phyloP scores from a whole-genome alignment of 2,797 vertebrate genomes.

The Ciconia nigra region DNA sequence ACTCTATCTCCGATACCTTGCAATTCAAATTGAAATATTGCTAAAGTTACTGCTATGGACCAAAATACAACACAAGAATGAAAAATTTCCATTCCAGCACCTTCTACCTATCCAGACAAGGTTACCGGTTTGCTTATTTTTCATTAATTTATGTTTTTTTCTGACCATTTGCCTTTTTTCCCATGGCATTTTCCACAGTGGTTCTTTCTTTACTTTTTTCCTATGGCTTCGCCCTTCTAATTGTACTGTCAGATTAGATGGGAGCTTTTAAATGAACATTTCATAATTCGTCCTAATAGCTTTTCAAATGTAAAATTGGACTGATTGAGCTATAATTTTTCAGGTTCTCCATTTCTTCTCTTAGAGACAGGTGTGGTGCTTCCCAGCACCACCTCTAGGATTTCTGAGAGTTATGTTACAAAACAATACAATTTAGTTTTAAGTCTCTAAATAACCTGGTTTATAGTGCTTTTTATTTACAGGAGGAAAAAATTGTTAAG shows the following conservation, averaged over 20 bases:
- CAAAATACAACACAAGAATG: background rate
- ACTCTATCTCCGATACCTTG: background rate
- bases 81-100: background rate
- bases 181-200: background rate
- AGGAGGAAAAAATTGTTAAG: background rate
- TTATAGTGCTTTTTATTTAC: background rate
- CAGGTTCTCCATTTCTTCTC: background rate
- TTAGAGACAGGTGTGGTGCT: background rate
- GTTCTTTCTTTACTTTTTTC: background rate
- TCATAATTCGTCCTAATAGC: background rate
- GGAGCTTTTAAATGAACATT: background rate
- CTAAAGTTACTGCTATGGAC: background rate
- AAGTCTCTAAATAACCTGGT: background rate
- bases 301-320: background rate
- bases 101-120: background rate
- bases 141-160: background rate
- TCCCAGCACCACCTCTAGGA: background rate
- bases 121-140: background rate
- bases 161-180: background rate
- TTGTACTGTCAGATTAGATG: background rate
- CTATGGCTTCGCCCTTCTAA: background rate
- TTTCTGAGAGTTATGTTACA: background rate
- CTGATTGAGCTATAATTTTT: background rate
- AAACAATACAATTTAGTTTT: background rate
- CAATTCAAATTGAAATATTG: background rate